Evolutionary conservation across 2,113 vertebrate species (phyloP), one percentile per base, ranked within the genome.

Genomic region (Gulo gulo): DNA sequence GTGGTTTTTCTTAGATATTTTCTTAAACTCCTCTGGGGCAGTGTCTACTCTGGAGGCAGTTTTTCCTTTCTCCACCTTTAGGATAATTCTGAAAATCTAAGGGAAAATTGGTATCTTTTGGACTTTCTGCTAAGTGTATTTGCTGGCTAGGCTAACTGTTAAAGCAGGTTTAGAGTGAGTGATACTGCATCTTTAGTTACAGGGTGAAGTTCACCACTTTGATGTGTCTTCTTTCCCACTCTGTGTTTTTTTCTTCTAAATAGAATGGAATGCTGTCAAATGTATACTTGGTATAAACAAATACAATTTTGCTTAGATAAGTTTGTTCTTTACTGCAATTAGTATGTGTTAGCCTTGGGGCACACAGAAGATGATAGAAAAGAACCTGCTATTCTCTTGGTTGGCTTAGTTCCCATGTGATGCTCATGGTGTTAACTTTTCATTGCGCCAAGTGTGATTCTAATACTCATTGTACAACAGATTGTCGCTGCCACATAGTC

Each of bases 1-100:
- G 59, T 93, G 88, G 73, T 26, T 92, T 71, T 76, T 85, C 59
- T 95, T 96, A 86, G 73, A 9, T 92, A 81, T 90, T 97, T 94
- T 90, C n/a, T 55, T 74, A 29, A 91, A 65, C 36, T 69, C 47
- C 13, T 69, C 83, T 57, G 31, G 81, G 55, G 8, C 7, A 59
- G 24, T 59, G 15, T 67, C 59, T 93, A 42, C 55, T 83, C 42
- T 73, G 91, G 16, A 97, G 63, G n/a, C 52, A 94, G 29, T 82
- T 65, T 94, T n/a, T 89, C 29, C 21, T 95, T 82, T 94, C 52
- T 92, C n/a, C 1, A 89, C n/a, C 26, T 90, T 73, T 90, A 81
- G 39, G 79, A 55, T 84, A 81, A 91, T 84, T 97, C 78, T 78
- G 57, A 86, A 63, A n/a, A 84, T 91, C 16, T 69, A 69, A 65